Conservation (phyloP, 2,888 invertebrate genomes). For the Limnephilus lunatus region DNA sequence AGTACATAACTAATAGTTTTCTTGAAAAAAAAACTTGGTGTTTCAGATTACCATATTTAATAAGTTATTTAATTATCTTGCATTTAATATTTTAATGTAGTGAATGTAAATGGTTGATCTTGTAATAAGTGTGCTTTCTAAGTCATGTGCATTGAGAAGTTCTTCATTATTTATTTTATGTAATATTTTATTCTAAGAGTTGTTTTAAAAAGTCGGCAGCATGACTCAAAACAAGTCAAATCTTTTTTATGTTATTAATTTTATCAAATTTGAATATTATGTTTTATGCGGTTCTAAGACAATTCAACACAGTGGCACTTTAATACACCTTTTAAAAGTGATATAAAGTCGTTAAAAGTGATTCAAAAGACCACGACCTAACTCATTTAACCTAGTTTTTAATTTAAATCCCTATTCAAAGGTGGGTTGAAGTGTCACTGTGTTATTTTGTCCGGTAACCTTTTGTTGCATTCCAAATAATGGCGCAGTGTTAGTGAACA, state of each 20-base stretch:
- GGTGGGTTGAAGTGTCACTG: no score
- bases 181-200: constrained; percentile 5
- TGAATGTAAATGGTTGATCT: constrained; percentile 28
- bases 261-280: not conserved
- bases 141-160: constrained; percentile 49
- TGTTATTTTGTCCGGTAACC: no score
- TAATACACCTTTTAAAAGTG: no score
- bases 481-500: not conserved
- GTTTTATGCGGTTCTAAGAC: not conserved
- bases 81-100: constrained; percentile 23
- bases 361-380: no score
- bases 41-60: constrained; percentile 47
- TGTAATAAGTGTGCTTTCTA: constrained; percentile 53
- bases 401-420: no score
- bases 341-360: no score
- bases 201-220: constrained; percentile 46
- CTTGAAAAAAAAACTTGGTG: constrained; percentile 6
- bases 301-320: no score
- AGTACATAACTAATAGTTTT: not conserved
- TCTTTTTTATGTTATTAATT: not conserved
- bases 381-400: no score
- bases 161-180: constrained; percentile 41
- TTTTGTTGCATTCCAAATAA: constrained; percentile 36
- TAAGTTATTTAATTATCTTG: constrained; percentile 20
- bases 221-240: constrained; percentile 47